phyloP scores from a whole-genome alignment of 1,140 invertebrate genomes.

The Drosophila kohkoa region DNA sequence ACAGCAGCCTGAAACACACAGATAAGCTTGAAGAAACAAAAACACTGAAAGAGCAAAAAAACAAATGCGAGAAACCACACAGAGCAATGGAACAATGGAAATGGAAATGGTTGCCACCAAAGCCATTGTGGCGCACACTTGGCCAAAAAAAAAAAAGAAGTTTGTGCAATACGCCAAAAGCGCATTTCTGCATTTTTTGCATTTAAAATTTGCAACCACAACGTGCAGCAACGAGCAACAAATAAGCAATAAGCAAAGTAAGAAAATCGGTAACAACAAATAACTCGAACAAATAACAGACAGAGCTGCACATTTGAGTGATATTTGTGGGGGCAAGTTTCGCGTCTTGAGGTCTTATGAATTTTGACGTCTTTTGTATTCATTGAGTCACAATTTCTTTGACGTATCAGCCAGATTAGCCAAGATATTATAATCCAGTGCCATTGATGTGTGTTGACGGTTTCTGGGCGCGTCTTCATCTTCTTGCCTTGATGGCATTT shows the following conservation, averaged over 20 bases:
- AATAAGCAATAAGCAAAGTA: slow-evolving; percentile 30
- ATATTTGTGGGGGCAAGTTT: slow-evolving; percentile 36
- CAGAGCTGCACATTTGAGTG: slow-evolving; percentile 43
- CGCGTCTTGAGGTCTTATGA: slow-evolving; percentile 30
- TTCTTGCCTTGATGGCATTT: slow-evolving; percentile 71
- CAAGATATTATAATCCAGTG: slow-evolving; percentile 30
- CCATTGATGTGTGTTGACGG: slow-evolving; percentile 66
- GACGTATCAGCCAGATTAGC: slow-evolving; percentile 32
- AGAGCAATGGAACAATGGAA: slow-evolving; percentile 48
- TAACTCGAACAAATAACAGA: slow-evolving; percentile 35
- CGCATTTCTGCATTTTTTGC: slow-evolving; percentile 62
- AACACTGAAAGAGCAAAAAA: background rate
- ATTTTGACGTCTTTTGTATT: slow-evolving; percentile 39
- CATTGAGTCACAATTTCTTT: slow-evolving; percentile 46
- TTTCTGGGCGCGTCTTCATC: slow-evolving; percentile 71
- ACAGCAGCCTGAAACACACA: slow-evolving; percentile 28
- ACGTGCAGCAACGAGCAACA: background rate
- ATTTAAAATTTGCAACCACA: slow-evolving; percentile 48
- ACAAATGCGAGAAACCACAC: slow-evolving; percentile 32
- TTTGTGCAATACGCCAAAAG: slow-evolving; percentile 64
- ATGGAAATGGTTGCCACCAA: slow-evolving; percentile 18
- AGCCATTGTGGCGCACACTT: slow-evolving; percentile 48
- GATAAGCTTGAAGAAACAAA: slow-evolving; percentile 49
- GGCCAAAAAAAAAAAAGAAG: slow-evolving; percentile 12
- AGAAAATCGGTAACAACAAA: slow-evolving; percentile 19